These are phyloP conservation scores for Cottus gobio DNA, from an alignment of 2,113 vertebrate genomes.

Conservation along the genomic window DNA sequence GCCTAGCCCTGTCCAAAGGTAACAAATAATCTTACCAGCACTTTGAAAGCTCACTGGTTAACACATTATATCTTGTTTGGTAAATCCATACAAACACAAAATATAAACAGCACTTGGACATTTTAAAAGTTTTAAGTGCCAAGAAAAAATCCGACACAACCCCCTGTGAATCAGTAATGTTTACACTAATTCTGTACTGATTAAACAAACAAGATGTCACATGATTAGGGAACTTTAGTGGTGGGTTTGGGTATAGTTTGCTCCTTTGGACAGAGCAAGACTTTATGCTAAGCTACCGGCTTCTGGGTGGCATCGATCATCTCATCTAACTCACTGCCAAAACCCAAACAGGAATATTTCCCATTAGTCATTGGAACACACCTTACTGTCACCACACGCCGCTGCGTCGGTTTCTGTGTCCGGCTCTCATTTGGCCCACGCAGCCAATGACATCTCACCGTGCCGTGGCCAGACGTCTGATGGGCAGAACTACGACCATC, in stretches of 20 bases:
- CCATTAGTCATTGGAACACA: slow-evolving; percentile 63
- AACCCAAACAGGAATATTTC: background rate
- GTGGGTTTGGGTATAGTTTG: too few relatives aligned
- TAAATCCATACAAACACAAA: background rate
- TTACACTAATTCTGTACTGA: too few relatives aligned
- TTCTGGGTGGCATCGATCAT: background rate
- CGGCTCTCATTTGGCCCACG: slow-evolving; percentile 84
- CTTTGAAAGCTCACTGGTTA: background rate
- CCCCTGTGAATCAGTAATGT: too few relatives aligned
- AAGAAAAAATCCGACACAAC: too few relatives aligned
- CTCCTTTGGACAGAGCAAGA: too few relatives aligned
- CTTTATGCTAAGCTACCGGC: background rate
- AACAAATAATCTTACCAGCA: background rate
- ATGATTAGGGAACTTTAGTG: too few relatives aligned
- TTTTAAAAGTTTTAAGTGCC: too few relatives aligned
- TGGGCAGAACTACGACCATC: slow-evolving; percentile 76
- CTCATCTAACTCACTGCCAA: background rate
- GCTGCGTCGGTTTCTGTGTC: slow-evolving; percentile 84
- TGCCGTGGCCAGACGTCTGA: slow-evolving; percentile 73
- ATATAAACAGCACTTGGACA: background rate
- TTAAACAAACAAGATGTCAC: too few relatives aligned
- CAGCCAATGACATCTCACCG: slow-evolving; percentile 83
- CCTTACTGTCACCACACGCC: slow-evolving; percentile 91
- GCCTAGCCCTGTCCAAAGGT: background rate
- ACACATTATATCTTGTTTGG: background rate